A percentile compares a stretch with the other conserved stretches of the same genome.
These are phyloP conservation scores for Parus major DNA, from an alignment of 2,113 vertebrate species.

Conservation along the genomic window DNA sequence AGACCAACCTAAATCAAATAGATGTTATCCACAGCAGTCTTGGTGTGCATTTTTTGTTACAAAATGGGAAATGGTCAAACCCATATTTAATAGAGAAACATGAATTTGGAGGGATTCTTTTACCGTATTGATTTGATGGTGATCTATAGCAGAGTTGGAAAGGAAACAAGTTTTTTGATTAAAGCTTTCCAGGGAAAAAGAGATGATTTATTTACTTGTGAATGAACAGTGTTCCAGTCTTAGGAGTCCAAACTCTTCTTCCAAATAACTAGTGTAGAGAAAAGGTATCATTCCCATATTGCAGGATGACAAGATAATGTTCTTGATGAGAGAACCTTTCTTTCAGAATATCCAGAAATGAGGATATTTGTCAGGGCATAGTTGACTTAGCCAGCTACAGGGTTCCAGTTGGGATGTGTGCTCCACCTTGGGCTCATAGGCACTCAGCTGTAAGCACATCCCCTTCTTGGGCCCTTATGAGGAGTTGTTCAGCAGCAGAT, in stretches of 20 bases:
- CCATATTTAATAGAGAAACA: not conserved
- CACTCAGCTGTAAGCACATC: not conserved
- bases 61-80: not conserved
- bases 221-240: not conserved
- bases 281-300: not conserved
- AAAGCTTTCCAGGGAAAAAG: not conserved
- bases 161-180: fast-evolving
- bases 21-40: not conserved
- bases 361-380: not conserved
- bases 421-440: fast-evolving
- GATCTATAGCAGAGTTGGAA: not conserved
- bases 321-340: not conserved
- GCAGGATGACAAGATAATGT: not conserved
- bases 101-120: not conserved
- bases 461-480: not conserved
- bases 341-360: not conserved
- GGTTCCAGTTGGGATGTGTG: not conserved
- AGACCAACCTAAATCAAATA: not conserved
- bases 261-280: not conserved
- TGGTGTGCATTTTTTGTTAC: not conserved
- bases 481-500: not conserved
- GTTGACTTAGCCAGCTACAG: not conserved
- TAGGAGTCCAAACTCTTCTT: not conserved
- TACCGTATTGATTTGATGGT: not conserved
- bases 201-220: not conserved